Evolutionary conservation across 2,113 vertebrate genomes (phyloP).

Genomic region (Brachyhypopomus occidentalis): DNA sequence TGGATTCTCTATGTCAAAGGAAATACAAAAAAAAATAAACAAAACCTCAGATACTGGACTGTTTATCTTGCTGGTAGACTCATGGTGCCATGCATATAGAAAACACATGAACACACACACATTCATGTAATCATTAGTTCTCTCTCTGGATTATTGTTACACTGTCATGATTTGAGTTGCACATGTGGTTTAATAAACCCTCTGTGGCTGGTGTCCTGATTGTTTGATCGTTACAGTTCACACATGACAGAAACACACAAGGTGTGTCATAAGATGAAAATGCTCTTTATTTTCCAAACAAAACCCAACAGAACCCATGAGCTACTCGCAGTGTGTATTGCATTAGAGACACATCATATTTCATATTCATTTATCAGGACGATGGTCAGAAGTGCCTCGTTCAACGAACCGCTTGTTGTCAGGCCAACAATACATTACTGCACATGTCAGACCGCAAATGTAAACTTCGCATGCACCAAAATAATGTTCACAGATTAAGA

Average conservation of each 20-base stretch:
- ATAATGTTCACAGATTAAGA: constrained; percentile 63
- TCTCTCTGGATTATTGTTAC: constrained; percentile 30
- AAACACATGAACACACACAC: too few species aligned
- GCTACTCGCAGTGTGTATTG: constrained; percentile 57
- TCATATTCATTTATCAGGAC: constrained; percentile 72
- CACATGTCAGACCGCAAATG: constrained; percentile 57
- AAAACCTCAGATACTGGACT: too few species aligned
- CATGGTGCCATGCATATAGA: too few species aligned
- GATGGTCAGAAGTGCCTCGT: constrained; percentile 57
- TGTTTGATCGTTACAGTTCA: constrained; percentile 59
- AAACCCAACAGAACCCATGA: constrained; percentile 44
- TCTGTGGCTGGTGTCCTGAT: constrained; percentile 61
- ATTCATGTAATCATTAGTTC: constrained; percentile 3
- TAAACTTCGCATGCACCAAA: constrained; percentile 65
- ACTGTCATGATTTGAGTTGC: constrained; percentile 61
- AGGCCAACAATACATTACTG: constrained; percentile 67
- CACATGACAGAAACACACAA: constrained; percentile 56
- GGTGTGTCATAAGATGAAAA: constrained; percentile 46
- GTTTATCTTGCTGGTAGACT: too few species aligned
- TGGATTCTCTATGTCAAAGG: too few species aligned
- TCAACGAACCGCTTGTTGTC: constrained; percentile 38
- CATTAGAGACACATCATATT: constrained; percentile 69
- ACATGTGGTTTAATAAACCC: constrained; percentile 71
- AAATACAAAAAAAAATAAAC: too few species aligned
- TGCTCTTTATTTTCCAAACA: constrained; percentile 54